Evolutionary conservation across 1,140 invertebrate species (phyloP), one percentile per base, ranked within the genome.

Genomic region (Tetramorium simillimum): DNA sequence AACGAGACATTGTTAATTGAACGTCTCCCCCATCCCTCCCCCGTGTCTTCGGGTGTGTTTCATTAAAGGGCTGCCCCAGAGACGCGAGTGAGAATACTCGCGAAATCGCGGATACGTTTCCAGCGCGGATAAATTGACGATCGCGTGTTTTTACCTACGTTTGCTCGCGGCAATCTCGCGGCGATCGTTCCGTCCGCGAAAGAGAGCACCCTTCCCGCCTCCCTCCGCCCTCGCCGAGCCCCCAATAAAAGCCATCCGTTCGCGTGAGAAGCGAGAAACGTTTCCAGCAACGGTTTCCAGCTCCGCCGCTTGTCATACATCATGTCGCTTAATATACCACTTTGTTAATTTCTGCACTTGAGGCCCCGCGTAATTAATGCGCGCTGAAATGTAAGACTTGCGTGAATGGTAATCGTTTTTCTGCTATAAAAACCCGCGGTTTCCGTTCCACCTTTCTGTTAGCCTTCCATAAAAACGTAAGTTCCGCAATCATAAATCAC

Each of bases 321-420:
- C 78, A 69, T 46, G 65, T 81, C 65, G 43, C 33, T 86, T 72
- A 60, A 80, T 69, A 67, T 58, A 40, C 24, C 85, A 69, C 62
- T 82, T 82, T 81, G 77, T 86, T 86, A 84, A 86, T 86, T 81
- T 62, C 53, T 81, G 53, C 63, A 62, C 63, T 51, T 70, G 4
- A 28, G 24, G 40, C 70, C 56, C 33, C 33, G n/a, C 33, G n/a
- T 82, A 70, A 72, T 86, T 86, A 86, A 86, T 70, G 65, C 53
- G 56, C 78, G 65, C 70, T 86, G 56, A 86, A 86, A 86, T 72
- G 53, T 84, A 84, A 84, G 69, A 63, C 82, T 85, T 33, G 82
- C 82, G 73, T 78, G 72, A 78, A 78, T 82, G 49, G 56, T 86
- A 81, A 86, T 82, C 85, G 76, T 80, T 86, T 87, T 73, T 86